Evolutionary conservation across 2,113 vertebrate species (phyloP).

Genomic region (Lates calcarifer): DNA sequence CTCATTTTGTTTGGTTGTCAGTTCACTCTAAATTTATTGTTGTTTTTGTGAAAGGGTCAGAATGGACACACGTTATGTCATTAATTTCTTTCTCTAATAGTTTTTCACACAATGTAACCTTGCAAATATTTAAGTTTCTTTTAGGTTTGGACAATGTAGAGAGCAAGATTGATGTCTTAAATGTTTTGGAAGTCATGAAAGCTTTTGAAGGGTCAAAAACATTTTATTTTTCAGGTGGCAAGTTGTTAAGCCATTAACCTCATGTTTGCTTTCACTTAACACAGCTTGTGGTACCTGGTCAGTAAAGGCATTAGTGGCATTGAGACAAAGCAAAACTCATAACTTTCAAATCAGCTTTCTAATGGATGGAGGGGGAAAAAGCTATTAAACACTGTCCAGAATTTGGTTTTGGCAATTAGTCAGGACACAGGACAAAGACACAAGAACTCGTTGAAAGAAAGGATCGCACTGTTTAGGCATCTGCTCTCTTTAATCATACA

Average conservation of each 20-base stretch:
- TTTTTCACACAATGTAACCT: conserved; percentile 4
- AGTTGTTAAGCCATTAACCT: background rate
- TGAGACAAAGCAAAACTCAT: background rate
- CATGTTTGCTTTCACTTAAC: background rate
- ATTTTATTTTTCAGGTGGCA: conserved; percentile 1
- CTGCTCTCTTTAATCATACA: background rate
- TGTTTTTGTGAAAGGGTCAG: background rate
- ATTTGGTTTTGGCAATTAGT: background rate
- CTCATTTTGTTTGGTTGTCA: background rate
- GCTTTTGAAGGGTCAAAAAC: background rate
- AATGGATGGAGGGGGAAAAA: no score
- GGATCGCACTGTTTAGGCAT: background rate
- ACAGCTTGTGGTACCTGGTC: background rate
- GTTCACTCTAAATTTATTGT: background rate
- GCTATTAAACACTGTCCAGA: no score
- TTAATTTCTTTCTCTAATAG: background rate
- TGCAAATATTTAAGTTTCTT: conserved; percentile 7
- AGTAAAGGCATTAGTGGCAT: background rate
- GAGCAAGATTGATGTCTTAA: conserved; percentile 12
- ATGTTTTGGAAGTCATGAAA: conserved; percentile 27
- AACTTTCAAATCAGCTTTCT: background rate
- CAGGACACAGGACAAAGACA: background rate
- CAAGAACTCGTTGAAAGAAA: background rate
- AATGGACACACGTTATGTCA: background rate
- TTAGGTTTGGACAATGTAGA: background rate